Percentiles rank a stretch among this genome's conserved stretches.
phyloP scores from a whole-genome alignment of 37 sponge, comb jelly and placozoan genomes.

The Geodia barretti region DNA sequence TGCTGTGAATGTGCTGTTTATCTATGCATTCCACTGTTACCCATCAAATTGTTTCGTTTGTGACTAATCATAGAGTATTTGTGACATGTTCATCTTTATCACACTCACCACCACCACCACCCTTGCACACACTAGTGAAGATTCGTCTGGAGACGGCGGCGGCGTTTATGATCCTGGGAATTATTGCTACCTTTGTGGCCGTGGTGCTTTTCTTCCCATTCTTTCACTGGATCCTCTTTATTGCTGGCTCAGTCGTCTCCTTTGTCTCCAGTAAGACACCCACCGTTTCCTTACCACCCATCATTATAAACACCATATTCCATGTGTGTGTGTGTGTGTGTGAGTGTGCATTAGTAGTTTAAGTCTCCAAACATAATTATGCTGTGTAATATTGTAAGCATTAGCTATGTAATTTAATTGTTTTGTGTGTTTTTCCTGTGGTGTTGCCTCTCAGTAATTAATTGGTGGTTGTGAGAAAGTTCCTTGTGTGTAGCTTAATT shows the following conservation, averaged over 20 bases:
- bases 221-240: constrained; percentile 29
- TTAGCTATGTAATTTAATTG: no score
- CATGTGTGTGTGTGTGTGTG: constrained; percentile 10
- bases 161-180: constrained; percentile 60
- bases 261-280: constrained; percentile 31
- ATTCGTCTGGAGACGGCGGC: constrained; percentile 33
- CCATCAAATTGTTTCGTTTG: neutral
- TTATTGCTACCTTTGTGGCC: constrained; percentile 50
- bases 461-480: no score
- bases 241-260: constrained; percentile 42
- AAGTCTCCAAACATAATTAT: no score
- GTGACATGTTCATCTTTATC: no score
- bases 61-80: no score
- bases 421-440: no score
- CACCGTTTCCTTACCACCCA: no score
- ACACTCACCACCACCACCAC: neutral
- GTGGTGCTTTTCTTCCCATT: constrained; percentile 54
- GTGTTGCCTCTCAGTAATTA: no score
- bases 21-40: neutral
- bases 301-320: no score
- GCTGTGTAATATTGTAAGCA: no score
- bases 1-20: neutral
- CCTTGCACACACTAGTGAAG: constrained; percentile 45
- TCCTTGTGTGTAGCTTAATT: no score
- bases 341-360: no score